phyloP scores from a whole-genome alignment of 30 jellyfish, hydroid and myxozoan genomes.

The Rhopilema esculentum region DNA sequence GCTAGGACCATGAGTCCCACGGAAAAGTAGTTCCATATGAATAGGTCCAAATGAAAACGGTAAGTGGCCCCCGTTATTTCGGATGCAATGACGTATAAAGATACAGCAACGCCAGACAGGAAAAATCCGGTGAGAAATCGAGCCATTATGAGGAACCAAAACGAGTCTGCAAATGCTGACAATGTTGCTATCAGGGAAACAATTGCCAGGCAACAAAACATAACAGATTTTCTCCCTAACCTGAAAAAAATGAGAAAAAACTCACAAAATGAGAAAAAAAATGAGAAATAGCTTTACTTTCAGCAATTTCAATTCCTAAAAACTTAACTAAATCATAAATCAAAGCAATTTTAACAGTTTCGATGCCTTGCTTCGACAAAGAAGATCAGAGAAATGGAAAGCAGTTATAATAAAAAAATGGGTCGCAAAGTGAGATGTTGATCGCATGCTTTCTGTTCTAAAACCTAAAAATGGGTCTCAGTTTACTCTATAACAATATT shows the following conservation, averaged over 20 bases:
- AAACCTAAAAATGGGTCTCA: too few relatives aligned
- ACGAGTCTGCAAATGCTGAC: constrained; percentile 63
- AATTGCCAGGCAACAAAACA: constrained; percentile 65
- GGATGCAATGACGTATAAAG: constrained; percentile 60
- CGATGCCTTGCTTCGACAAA: too few relatives aligned
- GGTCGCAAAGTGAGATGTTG: too few relatives aligned
- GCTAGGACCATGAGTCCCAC: constrained; percentile 65
- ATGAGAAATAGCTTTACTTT: too few relatives aligned
- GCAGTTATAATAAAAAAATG: too few relatives aligned
- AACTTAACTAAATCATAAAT: too few relatives aligned
- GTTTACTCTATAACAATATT: too few relatives aligned
- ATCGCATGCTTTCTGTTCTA: too few relatives aligned
- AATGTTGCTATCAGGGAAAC: constrained; percentile 56
- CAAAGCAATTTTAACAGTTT: too few relatives aligned
- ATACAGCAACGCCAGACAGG: constrained; percentile 63
- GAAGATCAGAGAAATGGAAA: too few relatives aligned
- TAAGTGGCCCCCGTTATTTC: constrained; percentile 54
- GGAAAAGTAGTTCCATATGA: constrained; percentile 71
- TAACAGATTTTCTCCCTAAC: constrained; percentile 73
- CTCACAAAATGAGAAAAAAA: too few relatives aligned
- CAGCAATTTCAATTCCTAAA: too few relatives aligned
- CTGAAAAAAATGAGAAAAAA: constrained; percentile 10
- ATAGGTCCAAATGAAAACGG: constrained; percentile 27
- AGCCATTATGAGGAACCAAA: constrained; percentile 68
- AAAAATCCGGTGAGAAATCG: constrained; percentile 69